Evolutionary conservation across 2,797 vertebrate genomes (phyloP).

Genomic region (Onychomys leucogaster): DNA sequence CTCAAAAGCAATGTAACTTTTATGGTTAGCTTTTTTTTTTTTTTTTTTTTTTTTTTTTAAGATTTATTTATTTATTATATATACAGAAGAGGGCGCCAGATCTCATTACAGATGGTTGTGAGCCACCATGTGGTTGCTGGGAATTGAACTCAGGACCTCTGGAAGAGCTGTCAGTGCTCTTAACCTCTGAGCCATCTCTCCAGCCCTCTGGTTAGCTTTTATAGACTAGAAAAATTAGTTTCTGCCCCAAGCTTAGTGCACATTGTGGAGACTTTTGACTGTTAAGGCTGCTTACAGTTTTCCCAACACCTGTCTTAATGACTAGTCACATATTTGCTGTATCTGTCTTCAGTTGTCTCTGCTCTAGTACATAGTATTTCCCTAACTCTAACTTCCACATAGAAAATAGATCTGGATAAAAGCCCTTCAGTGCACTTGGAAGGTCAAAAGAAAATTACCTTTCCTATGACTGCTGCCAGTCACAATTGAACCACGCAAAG

Average conservation of each 20-base stretch:
- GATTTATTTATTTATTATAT: no score
- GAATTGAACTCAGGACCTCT: no score
- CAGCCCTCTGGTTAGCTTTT: conserved; percentile 38
- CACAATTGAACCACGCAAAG: conserved; percentile 30
- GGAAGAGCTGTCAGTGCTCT: no score
- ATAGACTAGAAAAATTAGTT: conserved; percentile 38
- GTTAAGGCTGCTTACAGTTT: not conserved
- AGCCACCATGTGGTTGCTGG: no score
- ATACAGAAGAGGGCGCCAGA: no score
- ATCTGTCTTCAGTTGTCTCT: not conserved
- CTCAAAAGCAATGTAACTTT: not conserved
- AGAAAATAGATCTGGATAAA: conserved; percentile 24
- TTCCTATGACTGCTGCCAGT: not conserved
- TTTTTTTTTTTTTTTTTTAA: no score
- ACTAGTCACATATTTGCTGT: not conserved
- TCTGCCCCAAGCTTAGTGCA: not conserved
- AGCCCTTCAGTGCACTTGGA: not conserved
- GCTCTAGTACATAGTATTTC: not conserved
- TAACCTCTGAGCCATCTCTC: no score
- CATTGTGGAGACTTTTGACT: not conserved
- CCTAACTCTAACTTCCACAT: not conserved
- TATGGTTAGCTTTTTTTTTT: conserved; percentile 41
- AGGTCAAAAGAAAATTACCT: conserved; percentile 22
- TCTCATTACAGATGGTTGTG: no score
- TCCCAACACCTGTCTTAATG: not conserved